Evolutionary conservation across 1,140 invertebrate species (phyloP).

Genomic region (Panagrolaimus sp.): DNA sequence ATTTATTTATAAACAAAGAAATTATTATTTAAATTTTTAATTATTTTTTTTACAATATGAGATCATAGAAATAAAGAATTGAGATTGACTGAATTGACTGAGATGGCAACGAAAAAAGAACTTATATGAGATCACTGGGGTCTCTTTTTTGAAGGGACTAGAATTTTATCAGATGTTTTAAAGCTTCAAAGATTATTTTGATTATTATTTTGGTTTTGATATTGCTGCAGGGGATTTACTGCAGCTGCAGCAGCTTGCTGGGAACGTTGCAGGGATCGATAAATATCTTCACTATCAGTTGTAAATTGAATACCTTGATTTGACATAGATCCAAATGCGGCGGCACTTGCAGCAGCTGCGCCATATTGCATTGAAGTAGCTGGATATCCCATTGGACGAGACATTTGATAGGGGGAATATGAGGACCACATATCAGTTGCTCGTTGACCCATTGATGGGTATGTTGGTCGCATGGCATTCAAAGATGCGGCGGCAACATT

Average conservation of each 20-base stretch:
- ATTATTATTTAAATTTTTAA: too few species aligned
- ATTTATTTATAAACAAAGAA: too few species aligned
- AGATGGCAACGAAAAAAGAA: too few species aligned
- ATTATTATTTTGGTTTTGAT: too few species aligned
- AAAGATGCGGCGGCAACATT: slow-evolving; percentile 17
- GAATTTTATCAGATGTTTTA: too few species aligned
- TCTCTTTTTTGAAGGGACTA: too few species aligned
- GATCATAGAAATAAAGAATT: too few species aligned
- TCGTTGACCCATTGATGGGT: neutral
- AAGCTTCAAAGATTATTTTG: too few species aligned
- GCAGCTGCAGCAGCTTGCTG: neutral
- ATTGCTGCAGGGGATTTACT: neutral
- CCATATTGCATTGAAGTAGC: slow-evolving; percentile 36
- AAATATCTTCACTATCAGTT: slow-evolving; percentile 10
- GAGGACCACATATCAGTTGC: slow-evolving; percentile 31
- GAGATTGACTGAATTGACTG: too few species aligned
- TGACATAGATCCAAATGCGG: neutral
- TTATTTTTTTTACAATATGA: too few species aligned
- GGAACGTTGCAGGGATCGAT: slow-evolving; percentile 7
- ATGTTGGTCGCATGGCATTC: slow-evolving; percentile 27
- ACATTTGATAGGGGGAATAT: slow-evolving; percentile 35
- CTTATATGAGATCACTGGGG: too few species aligned
- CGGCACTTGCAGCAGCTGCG: neutral
- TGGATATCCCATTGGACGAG: slow-evolving; percentile 39
- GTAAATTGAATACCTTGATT: slow-evolving; percentile 6